Evolutionary conservation across 2,113 vertebrate genomes (phyloP).

Genomic region (Gyps fulvus): DNA sequence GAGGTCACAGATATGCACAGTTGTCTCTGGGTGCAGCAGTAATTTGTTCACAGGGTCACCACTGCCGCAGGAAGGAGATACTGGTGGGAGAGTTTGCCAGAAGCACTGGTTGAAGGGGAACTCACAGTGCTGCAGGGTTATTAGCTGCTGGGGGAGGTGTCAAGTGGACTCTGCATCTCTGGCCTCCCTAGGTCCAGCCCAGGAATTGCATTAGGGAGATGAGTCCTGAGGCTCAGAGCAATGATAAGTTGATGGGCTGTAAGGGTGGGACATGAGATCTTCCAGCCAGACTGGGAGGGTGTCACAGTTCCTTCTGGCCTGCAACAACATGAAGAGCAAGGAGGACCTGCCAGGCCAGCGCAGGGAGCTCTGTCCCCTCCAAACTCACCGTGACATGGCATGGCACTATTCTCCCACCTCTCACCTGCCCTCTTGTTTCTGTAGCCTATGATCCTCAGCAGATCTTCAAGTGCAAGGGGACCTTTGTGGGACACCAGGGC

Average conservation of each 20-base stretch:
- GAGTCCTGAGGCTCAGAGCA: neutral
- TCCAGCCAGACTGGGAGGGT: neutral
- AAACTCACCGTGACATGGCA: rapidly evolving
- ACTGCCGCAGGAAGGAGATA: neutral
- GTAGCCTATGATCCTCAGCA: constrained; percentile 98
- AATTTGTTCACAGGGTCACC: neutral
- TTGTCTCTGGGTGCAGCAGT: neutral
- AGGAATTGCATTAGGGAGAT: neutral
- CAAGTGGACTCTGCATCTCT: neutral
- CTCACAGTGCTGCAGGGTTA: neutral
- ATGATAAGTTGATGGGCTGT: neutral
- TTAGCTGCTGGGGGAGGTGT: neutral
- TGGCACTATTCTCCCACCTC: neutral
- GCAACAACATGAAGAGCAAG: neutral
- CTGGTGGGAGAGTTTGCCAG: neutral
- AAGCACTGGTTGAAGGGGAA: neutral
- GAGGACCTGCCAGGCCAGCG: neutral
- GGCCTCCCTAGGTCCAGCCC: neutral
- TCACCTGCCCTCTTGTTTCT: neutral
- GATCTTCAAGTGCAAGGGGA: constrained; percentile 99
- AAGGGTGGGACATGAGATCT: neutral
- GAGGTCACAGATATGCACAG: neutral
- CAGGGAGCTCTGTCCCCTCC: neutral
- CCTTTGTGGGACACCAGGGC: constrained; percentile 97
- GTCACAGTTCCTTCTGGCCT: neutral